Base-by-base conservation (phyloP, 1,140 invertebrate genomes). In the Drosophila sucinea region DNA sequence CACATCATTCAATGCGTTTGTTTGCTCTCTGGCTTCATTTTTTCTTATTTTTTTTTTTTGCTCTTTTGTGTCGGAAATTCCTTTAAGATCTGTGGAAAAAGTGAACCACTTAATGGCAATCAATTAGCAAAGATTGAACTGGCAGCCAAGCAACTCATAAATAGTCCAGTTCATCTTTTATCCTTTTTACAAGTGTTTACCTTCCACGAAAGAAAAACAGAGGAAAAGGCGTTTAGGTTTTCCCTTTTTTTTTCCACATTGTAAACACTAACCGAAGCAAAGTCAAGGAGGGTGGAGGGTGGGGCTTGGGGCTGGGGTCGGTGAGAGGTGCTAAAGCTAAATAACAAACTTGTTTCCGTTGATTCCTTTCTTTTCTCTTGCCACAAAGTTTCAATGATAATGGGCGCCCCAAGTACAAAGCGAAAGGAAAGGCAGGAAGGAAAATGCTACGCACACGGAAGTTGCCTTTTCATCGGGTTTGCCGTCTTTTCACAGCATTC, bases 311-410 rank as follows among this genome's bases (percentile, higher is more conserved):
- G 7, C 4, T 32, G 7, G 25, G 29, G 17, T 55, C 70, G 41
- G 56, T 56, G 65, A 77, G 73, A 87, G 83, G 83, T 86, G 84
- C 76, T 66, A 83, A 82, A 77, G 72, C 83, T 86, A 87, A 86
- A 86, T 86, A 87, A 86, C 83, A 87, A 86, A 86, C 84, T 87
- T 86, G 76, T 83, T 87, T 79, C 60, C 67, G 65, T 69, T 73
- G 78, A 89, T 73, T 71, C 68, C 70, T 51, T 73, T 61, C 63
- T 78, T 23, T 69, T 67, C 63, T 57, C 23, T 56, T 40, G 17
- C 65, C 55, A 72, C 64, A 85, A 82, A 83, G 83, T 73, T 83
- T 83, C 83, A 86, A 77, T 86, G 84, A 83, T 79, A 83, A 87
- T 79, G 73, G 64, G 56, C 27, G 6, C 7, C 44, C 44, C 23